Evolutionary conservation across 2,113 vertebrate genomes (phyloP).

Genomic region (Ammodytes marinus): DNA sequence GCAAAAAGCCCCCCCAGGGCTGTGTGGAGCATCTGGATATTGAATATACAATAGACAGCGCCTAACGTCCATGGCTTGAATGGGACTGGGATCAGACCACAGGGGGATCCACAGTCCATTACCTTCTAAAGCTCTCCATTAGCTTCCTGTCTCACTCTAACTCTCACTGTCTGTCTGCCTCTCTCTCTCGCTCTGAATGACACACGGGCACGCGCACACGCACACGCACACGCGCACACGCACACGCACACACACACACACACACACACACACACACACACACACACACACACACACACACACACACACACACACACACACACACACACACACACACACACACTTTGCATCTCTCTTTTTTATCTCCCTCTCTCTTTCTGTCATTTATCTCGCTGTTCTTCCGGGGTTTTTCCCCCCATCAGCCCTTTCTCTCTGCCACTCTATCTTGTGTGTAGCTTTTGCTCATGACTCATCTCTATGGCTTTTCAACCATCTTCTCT

Average conservation of each 20-base stretch:
- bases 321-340: no score
- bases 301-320: no score
- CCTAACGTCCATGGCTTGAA: slow-evolving; percentile 65
- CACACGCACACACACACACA: no score
- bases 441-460: slow-evolving; percentile 10
- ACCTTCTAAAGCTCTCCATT: slow-evolving; percentile 73
- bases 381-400: slow-evolving; percentile 1
- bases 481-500: neutral
- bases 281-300: no score
- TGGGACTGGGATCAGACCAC: slow-evolving; percentile 62
- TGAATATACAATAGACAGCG: slow-evolving; percentile 67
- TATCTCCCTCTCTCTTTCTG: slow-evolving; percentile 13
- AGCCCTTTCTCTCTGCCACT: slow-evolving; percentile 10
- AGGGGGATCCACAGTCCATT: slow-evolving; percentile 77
- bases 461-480: slow-evolving; percentile 3
- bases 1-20: slow-evolving; percentile 39
- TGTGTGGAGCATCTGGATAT: slow-evolving; percentile 62
- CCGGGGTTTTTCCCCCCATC: no score
- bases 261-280: no score
- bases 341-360: neutral
- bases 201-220: no score
- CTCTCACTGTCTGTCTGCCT: slow-evolving; percentile 29
- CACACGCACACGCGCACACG: no score
- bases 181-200: neutral
- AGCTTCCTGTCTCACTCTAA: slow-evolving; percentile 52